Evolutionary conservation across 1,140 invertebrate species (phyloP).

Genomic region (Vollenhovia emeryi): DNA sequence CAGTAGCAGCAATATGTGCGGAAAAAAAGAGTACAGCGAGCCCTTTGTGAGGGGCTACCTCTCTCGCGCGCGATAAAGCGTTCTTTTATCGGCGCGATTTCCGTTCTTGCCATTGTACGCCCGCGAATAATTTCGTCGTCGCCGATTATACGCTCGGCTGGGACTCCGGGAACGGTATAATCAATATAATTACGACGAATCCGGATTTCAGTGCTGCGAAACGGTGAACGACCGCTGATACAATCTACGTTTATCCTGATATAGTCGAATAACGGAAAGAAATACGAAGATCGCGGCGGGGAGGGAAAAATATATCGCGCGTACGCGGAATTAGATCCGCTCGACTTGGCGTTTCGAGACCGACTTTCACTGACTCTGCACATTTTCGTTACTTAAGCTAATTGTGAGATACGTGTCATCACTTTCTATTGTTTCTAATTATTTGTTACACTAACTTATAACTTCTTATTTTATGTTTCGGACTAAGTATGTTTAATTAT

Average conservation of each 20-base stretch:
- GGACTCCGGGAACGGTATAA: neutral
- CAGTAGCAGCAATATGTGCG: constrained; percentile 18
- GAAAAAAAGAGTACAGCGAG: constrained; percentile 16
- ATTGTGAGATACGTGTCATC: neutral
- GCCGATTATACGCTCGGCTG: neutral
- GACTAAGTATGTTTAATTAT: too few species aligned
- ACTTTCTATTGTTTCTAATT: too few species aligned
- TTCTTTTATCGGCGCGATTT: constrained; percentile 24
- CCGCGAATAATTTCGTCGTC: constrained; percentile 35
- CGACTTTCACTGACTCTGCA: neutral
- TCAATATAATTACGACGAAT: constrained; percentile 25
- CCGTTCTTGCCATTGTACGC: constrained; percentile 14
- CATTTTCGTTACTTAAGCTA: neutral
- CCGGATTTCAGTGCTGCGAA: neutral
- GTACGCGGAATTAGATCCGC: neutral
- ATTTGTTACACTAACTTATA: too few species aligned
- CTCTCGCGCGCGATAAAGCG: constrained; percentile 10
- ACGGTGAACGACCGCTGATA: neutral
- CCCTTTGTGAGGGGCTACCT: constrained; percentile 26
- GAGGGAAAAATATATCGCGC: neutral
- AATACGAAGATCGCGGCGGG: neutral
- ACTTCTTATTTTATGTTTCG: neutral
- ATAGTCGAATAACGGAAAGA: neutral
- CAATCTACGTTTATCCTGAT: neutral
- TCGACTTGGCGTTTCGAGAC: neutral